Evolutionary conservation across 2,113 vertebrate species (phyloP), one percentile per base, ranked within the genome.

Genomic region (Turdus rufiventris): DNA sequence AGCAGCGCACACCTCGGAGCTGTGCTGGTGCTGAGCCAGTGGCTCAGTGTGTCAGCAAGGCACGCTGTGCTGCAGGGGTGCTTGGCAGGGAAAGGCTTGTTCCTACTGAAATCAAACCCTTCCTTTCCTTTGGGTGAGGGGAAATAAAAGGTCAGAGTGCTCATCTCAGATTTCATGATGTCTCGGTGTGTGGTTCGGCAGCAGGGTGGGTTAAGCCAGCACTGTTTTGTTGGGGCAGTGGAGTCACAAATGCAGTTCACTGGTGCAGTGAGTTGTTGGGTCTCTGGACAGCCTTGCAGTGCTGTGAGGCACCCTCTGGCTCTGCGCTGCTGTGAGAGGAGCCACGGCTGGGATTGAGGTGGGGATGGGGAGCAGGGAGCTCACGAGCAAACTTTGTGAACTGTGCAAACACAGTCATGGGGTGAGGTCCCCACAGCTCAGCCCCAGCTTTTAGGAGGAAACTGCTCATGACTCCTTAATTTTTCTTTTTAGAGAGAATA

Each of bases 261-360:
- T 25, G 26, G 4, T 29, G 10, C 2, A 8, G 9, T 7, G 75
- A 70, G 25, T 8, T 68, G 25, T 25, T 58, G 19, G 21, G 54
- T 79, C 43, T 73, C 91, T 5, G 14, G 23, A 12, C 18, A n/a
- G 57, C 20, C 3, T 0, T 0, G 1, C 0, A 3, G 13, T 2
- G n/a, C 25, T 36, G 42, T 7, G 12, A 48, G 67, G 66, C 15
- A 26, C 8, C 1, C 9, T 28, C 33, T 5, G 8, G n/a, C 51
- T 58, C 48, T 24, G 45, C 4, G 5, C 40, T 83, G 60, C 1
- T 0, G 3, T 1, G 9, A 48, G 74, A 57, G 31, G 12, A 26
- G 50, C 2, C 9, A 6, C 0, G 0, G 58, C 68, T 54, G n/a
- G 38, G 57, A 43, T 26, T 1, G 58, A 38, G 0, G 1, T 3